phyloP scores from a whole-genome alignment of 2,113 vertebrate species.

The Takifugu bimaculatus region DNA sequence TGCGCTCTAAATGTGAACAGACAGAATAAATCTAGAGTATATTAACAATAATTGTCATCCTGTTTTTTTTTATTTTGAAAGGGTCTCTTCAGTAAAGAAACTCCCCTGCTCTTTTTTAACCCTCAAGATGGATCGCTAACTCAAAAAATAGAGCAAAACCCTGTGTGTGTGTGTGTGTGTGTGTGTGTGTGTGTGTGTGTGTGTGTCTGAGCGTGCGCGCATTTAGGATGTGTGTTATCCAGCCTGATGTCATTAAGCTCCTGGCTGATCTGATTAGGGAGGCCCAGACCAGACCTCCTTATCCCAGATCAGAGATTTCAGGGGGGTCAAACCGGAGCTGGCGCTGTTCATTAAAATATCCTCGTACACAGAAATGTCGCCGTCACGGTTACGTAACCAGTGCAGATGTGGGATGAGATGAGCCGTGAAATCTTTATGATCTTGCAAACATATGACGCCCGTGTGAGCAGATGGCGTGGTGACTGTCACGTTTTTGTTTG shows the following conservation, averaged over 20 bases:
- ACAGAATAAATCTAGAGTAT: no score
- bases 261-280: conserved; percentile 55
- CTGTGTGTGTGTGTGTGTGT: conserved; percentile 19
- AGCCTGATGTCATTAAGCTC: conserved; percentile 27
- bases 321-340: conserved; percentile 20
- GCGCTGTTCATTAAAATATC: background rate
- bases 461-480: conserved; percentile 30
- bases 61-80: no score
- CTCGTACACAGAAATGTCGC: background rate
- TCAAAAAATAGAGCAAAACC: background rate
- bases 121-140: no score
- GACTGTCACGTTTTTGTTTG: conserved; percentile 17
- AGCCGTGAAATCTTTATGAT: conserved; percentile 11
- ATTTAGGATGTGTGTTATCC: conserved; percentile 17
- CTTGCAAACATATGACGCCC: conserved; percentile 9
- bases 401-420: conserved; percentile 8
- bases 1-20: no score
- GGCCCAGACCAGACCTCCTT: conserved; percentile 41
- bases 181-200: conserved; percentile 5
- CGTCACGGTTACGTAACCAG: conserved; percentile 32
- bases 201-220: conserved; percentile 1
- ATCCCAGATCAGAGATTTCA: conserved; percentile 43
- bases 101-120: no score
- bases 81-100: no score
- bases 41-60: no score